Conservation (phyloP, 2,113 vertebrate genomes). For the Psettodes erumei region DNA sequence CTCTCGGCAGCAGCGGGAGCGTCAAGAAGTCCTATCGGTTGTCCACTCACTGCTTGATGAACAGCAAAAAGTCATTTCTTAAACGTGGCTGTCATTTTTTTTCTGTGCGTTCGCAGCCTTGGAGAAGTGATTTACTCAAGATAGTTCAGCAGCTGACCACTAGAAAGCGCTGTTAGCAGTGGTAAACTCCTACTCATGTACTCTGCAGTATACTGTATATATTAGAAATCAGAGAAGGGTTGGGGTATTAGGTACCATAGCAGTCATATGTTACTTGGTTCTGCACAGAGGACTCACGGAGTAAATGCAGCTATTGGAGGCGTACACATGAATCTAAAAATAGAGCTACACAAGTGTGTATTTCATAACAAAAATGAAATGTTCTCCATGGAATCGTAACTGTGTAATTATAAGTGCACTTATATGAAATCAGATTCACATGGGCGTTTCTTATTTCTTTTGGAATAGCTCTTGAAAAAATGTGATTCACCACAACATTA, state of each 20-base stretch:
- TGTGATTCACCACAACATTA: constrained; percentile 40
- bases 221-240: constrained; percentile 15
- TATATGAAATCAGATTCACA: constrained; percentile 19
- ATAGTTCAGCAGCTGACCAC: constrained; percentile 55
- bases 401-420: constrained; percentile 31
- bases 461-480: neutral
- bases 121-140: neutral
- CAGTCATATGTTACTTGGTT: too few relatives aligned
- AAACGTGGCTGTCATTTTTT: constrained; percentile 34
- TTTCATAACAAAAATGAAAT: neutral
- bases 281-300: neutral
- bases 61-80: constrained; percentile 14
- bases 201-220: neutral
- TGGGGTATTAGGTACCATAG: too few relatives aligned
- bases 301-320: neutral
- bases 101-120: neutral
- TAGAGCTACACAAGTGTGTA: neutral
- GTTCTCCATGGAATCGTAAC: constrained; percentile 26
- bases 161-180: constrained; percentile 84
- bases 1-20: constrained; percentile 5
- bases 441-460: constrained; percentile 15
- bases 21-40: constrained; percentile 36
- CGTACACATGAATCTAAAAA: constrained; percentile 21
- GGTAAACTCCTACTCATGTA: constrained; percentile 36
- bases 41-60: constrained; percentile 44